Percentiles rank a stretch among this genome's conserved stretches.
Conservation (phyloP, 2,888 invertebrate genomes). For the Noctua janthina region DNA sequence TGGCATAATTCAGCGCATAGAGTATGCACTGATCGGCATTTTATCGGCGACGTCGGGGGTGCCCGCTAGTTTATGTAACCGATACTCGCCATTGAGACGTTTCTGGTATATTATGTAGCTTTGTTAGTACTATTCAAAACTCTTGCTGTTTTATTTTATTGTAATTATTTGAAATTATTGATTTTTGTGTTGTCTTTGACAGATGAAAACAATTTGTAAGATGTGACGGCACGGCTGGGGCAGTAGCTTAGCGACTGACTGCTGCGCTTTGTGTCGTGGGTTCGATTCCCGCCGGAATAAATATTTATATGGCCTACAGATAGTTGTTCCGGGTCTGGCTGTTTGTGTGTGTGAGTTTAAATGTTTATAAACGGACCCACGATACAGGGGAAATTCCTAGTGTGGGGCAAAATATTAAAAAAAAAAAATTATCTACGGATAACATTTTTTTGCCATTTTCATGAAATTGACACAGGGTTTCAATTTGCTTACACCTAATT, state of each 20-base stretch:
- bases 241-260: too few species aligned
- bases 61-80: constrained; percentile 66
- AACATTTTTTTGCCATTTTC: neutral
- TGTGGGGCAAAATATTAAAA: too few species aligned
- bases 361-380: too few species aligned
- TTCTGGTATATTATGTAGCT: constrained; percentile 56
- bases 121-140: constrained; percentile 52
- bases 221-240: too few species aligned
- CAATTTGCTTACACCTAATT: neutral
- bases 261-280: too few species aligned
- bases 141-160: constrained; percentile 38
- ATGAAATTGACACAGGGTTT: neutral
- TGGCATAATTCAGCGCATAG: constrained; percentile 78
- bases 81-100: constrained; percentile 65
- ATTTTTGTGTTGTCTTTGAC: constrained; percentile 3
- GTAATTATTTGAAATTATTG: constrained; percentile 46
- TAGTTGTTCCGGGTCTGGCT: too few species aligned
- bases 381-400: too few species aligned
- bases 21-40: constrained; percentile 83
- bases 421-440: too few species aligned
- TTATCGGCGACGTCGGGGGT: constrained; percentile 76
- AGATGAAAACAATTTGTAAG: neutral
- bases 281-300: too few species aligned
- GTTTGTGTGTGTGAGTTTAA: too few species aligned
- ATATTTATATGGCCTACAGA: too few species aligned